These are phyloP conservation scores for Anabas testudineus DNA, from an alignment of 2,797 vertebrate genomes.

Conservation along the genomic window DNA sequence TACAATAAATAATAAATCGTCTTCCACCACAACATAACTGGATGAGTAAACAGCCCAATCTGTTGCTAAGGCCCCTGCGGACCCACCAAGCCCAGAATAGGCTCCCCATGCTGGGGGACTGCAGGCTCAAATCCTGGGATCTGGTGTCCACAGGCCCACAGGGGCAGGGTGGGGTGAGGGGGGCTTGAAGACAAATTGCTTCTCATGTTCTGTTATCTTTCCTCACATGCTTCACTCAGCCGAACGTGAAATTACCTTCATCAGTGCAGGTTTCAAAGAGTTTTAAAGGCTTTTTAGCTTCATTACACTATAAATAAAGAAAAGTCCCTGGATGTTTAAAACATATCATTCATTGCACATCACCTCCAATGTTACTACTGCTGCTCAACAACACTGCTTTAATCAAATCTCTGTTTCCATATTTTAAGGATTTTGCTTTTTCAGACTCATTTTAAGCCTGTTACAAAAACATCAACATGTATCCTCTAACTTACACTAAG, in stretches of 20 bases:
- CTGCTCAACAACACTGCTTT: too few relatives aligned
- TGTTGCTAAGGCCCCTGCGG: conserved; percentile 81
- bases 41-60: conserved; percentile 80
- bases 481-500: background rate
- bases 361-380: too few relatives aligned
- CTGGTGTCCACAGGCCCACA: conserved; percentile 75
- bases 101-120: conserved; percentile 74
- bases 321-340: too few relatives aligned
- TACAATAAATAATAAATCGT: conserved; percentile 72
- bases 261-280: background rate
- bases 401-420: too few relatives aligned
- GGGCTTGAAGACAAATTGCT: conserved; percentile 39
- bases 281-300: background rate
- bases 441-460: too few relatives aligned
- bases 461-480: too few relatives aligned
- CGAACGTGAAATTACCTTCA: background rate
- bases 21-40: conserved; percentile 57
- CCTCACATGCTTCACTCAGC: background rate
- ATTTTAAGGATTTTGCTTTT: too few relatives aligned
- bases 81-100: conserved; percentile 82
- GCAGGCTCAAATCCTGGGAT: conserved; percentile 83
- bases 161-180: conserved; percentile 18
- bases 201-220: conserved; percentile 28
- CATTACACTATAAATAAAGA: too few relatives aligned
- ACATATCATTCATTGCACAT: too few relatives aligned